These are phyloP conservation scores for Streptopelia turtur DNA, from an alignment of 2,797 vertebrate genomes.

Conservation along the genomic window DNA sequence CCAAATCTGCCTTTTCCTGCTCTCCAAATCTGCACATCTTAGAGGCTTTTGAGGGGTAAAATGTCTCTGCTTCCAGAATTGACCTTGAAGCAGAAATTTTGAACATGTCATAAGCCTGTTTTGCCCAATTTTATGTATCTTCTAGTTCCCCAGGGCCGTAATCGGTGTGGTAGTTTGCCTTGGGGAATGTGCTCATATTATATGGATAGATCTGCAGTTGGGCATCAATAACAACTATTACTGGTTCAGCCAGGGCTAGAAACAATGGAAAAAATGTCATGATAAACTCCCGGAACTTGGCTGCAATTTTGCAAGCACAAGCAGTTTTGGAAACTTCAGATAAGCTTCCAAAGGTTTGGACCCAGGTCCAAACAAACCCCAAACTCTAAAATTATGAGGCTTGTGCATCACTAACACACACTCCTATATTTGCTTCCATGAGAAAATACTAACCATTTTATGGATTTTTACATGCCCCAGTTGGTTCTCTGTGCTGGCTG, in stretches of 20 bases:
- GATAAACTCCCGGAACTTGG: background rate
- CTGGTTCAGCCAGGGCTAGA: background rate
- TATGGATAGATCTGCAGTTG: background rate
- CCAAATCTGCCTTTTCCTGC: background rate
- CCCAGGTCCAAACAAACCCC: conserved; percentile 47
- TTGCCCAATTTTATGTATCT: background rate
- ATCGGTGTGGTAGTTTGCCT: background rate
- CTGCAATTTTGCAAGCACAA: conserved; percentile 19
- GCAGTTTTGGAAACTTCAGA: conserved; percentile 37
- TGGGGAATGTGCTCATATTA: background rate
- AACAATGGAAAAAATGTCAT: background rate
- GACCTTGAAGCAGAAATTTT: background rate
- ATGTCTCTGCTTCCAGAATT: background rate
- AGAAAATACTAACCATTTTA: conserved; percentile 46
- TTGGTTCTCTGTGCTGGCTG: conserved; percentile 2
- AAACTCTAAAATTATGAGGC: background rate
- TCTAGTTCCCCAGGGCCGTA: background rate
- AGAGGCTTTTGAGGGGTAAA: background rate
- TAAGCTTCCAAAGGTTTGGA: conserved; percentile 40
- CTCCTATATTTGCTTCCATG: background rate
- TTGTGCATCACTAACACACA: background rate
- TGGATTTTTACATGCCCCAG: conserved; percentile 39
- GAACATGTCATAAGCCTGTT: background rate
- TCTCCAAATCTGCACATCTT: background rate
- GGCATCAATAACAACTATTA: background rate